Conservation (phyloP, 2,797 vertebrate genomes). For the Ptychadena robeensis region DNA sequence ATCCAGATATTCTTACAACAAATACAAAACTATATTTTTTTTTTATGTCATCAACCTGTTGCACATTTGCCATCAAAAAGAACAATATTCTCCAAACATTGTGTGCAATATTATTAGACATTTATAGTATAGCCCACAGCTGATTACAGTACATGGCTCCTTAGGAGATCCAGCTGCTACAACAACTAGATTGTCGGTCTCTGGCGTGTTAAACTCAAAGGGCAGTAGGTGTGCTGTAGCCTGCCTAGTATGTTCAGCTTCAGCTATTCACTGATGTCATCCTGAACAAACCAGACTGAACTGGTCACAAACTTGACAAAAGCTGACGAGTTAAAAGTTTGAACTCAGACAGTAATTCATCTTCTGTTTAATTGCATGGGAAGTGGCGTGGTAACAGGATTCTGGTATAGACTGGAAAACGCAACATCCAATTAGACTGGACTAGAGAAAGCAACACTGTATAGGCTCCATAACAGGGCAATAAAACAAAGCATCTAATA, state of each 20-base stretch:
- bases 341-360: slow-evolving; percentile 71
- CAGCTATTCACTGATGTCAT: slow-evolving; percentile 79
- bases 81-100: no score
- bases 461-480: no score
- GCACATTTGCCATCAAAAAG: no score
- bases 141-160: not conserved
- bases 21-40: no score
- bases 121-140: no score
- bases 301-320: slow-evolving; percentile 78
- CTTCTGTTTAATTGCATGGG: slow-evolving; percentile 26
- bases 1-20: no score
- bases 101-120: no score
- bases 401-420: not conserved
- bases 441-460: no score
- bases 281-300: slow-evolving; percentile 86
- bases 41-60: no score
- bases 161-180: not conserved
- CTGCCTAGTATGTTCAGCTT: slow-evolving; percentile 44
- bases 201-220: not conserved
- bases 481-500: no score
- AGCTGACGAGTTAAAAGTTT: slow-evolving; percentile 82
- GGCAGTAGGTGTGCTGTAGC: slow-evolving; percentile 1
- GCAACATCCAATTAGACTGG: no score
- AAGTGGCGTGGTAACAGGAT: not conserved
- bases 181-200: not conserved